Conservation (phyloP, 2,113 vertebrate genomes). For the Percina caprodes region DNA sequence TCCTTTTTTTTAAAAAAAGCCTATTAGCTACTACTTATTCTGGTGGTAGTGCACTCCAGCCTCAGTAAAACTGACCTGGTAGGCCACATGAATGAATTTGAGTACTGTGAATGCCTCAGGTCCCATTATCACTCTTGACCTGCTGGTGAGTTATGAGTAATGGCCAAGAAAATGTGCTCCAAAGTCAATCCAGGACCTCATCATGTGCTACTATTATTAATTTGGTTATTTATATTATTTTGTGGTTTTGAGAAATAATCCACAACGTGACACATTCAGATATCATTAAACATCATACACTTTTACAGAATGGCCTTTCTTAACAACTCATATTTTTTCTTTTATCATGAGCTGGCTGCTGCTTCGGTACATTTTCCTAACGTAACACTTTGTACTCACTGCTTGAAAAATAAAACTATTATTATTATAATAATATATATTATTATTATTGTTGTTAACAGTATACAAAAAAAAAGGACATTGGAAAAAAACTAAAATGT, state of each 20-base stretch:
- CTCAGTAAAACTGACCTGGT: neutral
- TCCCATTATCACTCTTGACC: neutral
- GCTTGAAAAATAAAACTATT: neutral
- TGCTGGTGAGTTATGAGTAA: conserved; percentile 15
- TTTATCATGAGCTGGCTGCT: neutral
- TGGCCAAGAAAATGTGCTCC: neutral
- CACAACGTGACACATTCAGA: neutral
- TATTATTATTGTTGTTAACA: neutral
- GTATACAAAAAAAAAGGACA: conserved; percentile 1
- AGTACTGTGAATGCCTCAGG: neutral
- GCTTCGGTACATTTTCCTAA: neutral
- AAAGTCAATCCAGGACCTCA: neutral
- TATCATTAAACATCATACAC: neutral
- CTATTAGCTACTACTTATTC: neutral
- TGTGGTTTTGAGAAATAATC: neutral
- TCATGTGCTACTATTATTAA: neutral
- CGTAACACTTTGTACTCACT: neutral
- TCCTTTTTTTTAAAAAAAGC: neutral
- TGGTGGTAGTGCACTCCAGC: neutral
- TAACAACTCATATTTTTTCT: neutral
- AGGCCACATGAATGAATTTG: neutral
- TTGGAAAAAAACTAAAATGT: conserved; percentile 1
- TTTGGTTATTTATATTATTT: neutral
- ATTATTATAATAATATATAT: too few species aligned
- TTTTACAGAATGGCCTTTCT: neutral